Evolutionary conservation across 2,797 vertebrate genomes (phyloP).

Genomic region (Oophaga sylvatica): DNA sequence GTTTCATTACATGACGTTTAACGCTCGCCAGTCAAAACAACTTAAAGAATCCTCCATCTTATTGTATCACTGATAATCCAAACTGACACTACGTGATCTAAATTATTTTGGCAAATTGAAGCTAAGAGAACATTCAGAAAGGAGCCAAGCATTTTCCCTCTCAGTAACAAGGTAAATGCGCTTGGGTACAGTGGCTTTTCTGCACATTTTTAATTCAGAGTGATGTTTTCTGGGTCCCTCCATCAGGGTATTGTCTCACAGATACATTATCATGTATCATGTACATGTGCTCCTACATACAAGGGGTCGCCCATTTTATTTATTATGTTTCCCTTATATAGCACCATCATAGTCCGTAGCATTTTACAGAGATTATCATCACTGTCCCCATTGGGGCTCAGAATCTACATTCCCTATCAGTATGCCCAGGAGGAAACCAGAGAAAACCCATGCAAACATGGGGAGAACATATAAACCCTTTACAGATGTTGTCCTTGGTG

Average conservation of each 20-base stretch:
- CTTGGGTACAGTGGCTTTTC: constrained; percentile 29
- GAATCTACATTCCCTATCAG: too few relatives aligned
- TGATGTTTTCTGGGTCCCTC: constrained; percentile 12
- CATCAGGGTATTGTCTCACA: constrained; percentile 5
- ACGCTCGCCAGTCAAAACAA: constrained; percentile 45
- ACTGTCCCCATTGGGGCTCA: too few relatives aligned
- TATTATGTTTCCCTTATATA: too few relatives aligned
- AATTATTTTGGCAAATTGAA: constrained; percentile 61
- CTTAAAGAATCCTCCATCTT: constrained; percentile 49
- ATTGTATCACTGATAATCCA: constrained; percentile 42
- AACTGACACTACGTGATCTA: constrained; percentile 54
- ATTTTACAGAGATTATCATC: too few relatives aligned
- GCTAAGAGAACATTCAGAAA: constrained; percentile 42
- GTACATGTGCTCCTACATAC: too few relatives aligned
- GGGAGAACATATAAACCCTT: too few relatives aligned
- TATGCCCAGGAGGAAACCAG: too few relatives aligned
- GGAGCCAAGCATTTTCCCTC: constrained; percentile 25
- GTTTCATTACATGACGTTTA: constrained; percentile 42
- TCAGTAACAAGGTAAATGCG: constrained; percentile 39
- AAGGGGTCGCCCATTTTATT: constrained; percentile 38
- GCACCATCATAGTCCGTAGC: too few relatives aligned
- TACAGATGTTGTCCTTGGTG: too few relatives aligned
- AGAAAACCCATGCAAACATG: too few relatives aligned
- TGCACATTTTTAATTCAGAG: constrained; percentile 50
- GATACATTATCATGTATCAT: constrained; percentile 5